These are phyloP conservation scores for Amblyraja radiata DNA, from an alignment of 2,797 vertebrate species.

Conservation along the genomic window DNA sequence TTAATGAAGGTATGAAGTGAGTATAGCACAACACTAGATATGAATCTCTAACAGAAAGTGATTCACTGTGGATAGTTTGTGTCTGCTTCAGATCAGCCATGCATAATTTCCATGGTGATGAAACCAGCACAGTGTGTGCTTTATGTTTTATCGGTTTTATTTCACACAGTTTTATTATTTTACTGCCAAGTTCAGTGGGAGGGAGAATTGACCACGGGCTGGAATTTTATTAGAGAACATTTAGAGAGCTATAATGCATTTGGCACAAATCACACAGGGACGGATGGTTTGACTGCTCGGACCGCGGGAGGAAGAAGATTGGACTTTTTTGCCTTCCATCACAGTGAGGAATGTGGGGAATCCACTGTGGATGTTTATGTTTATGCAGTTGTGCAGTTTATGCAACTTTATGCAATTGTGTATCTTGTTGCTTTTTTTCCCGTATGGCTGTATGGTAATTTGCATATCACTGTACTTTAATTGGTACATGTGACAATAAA, in stretches of 20 bases:
- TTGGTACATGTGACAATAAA: too few species aligned
- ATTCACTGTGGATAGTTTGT: not conserved
- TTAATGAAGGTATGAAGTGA: not conserved
- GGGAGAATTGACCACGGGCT: not conserved
- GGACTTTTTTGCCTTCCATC: too few species aligned
- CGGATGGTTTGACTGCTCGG: too few species aligned
- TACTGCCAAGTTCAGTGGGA: conserved; percentile 14
- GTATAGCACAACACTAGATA: not conserved
- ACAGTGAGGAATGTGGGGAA: too few species aligned
- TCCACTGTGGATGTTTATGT: too few species aligned
- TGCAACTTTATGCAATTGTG: too few species aligned
- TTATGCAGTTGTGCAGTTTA: too few species aligned
- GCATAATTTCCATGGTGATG: conserved; percentile 7
- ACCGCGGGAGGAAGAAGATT: too few species aligned
- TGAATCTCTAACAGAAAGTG: not conserved
- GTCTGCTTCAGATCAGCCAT: not conserved
- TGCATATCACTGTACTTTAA: too few species aligned
- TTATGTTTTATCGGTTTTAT: not conserved
- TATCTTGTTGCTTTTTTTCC: too few species aligned
- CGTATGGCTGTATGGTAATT: too few species aligned
- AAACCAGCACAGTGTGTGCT: not conserved
- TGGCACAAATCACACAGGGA: not conserved
- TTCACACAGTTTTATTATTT: conserved; percentile 17
- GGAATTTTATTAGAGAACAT: conserved; percentile 14
- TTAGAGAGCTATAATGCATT: not conserved